Evolutionary conservation across 2,113 vertebrate genomes (phyloP).

Genomic region (Coryphaenoides rupestris): DNA sequence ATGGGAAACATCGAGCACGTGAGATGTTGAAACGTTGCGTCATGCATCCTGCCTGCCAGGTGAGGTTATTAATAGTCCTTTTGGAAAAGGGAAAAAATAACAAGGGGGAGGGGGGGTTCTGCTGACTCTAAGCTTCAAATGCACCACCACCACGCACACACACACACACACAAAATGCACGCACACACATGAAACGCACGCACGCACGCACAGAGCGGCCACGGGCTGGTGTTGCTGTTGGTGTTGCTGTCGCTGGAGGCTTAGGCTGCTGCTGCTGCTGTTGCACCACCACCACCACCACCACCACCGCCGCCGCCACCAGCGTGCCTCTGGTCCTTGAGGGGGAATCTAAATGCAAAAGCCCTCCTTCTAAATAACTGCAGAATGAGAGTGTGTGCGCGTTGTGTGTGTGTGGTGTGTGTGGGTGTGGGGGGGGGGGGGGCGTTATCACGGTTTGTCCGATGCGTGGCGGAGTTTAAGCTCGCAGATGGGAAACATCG

Average conservation of each 20-base stretch:
- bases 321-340: constrained; percentile 33
- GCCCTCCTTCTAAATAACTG: constrained; percentile 32
- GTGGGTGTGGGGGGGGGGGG: too few relatives aligned
- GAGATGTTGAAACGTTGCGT: too few relatives aligned
- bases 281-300: too few relatives aligned
- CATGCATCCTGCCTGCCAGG: constrained; percentile 6
- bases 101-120: not conserved
- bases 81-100: constrained; percentile 2
- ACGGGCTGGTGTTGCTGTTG: constrained; percentile 74
- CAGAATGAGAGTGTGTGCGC: not conserved
- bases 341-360: constrained; percentile 12
- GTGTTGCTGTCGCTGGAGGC: not conserved
- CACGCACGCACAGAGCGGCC: constrained; percentile 53
- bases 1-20: too few relatives aligned
- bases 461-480: too few relatives aligned
- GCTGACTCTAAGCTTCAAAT: constrained; percentile 5
- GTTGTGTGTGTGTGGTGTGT: too few relatives aligned
- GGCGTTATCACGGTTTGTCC: too few relatives aligned
- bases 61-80: constrained; percentile 22
- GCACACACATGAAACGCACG: not conserved
- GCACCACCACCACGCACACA: not conserved
- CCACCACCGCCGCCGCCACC: too few relatives aligned
- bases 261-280: constrained; percentile 23
- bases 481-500: too few relatives aligned
- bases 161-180: too few relatives aligned